Percentiles rank a stretch among this genome's conserved stretches.
Conservation (phyloP, 2,797 vertebrate species). For the Coranthus polyacanthus region DNA sequence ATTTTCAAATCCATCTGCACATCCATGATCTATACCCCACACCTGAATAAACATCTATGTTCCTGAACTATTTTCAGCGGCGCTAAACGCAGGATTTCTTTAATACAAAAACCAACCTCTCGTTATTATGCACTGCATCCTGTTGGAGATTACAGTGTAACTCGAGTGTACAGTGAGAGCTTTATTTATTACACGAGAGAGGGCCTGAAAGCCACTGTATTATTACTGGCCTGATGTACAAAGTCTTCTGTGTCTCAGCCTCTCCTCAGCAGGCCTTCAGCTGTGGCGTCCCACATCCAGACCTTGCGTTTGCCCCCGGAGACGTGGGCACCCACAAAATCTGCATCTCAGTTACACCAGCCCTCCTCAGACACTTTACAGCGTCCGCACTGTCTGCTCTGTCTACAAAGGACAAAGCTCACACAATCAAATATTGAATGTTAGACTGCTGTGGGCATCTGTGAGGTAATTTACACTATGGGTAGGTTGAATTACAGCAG, state of each 20-base stretch:
- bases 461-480: neutral
- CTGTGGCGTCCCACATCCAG: constrained; percentile 29
- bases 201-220: constrained; percentile 46
- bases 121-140: constrained; percentile 5
- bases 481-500: neutral
- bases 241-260: constrained; percentile 52
- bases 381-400: neutral
- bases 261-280: constrained; percentile 25
- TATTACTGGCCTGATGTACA: constrained; percentile 57
- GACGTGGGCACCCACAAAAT: constrained; percentile 41
- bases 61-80: neutral
- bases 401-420: constrained; percentile 11
- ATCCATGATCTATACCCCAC: neutral
- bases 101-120: constrained; percentile 12
- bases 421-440: constrained; percentile 1
- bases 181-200: constrained; percentile 50
- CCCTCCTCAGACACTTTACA: constrained; percentile 1
- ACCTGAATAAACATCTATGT: constrained; percentile 30
- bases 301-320: constrained; percentile 43
- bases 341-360: constrained; percentile 29
- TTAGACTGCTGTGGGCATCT: neutral
- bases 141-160: constrained; percentile 17
- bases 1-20: neutral
- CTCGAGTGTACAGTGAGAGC: constrained; percentile 24
- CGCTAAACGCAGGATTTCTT: constrained; percentile 10